These are phyloP conservation scores for Atta colombica DNA, from an alignment of 1,140 invertebrate species.

Conservation along the genomic window DNA sequence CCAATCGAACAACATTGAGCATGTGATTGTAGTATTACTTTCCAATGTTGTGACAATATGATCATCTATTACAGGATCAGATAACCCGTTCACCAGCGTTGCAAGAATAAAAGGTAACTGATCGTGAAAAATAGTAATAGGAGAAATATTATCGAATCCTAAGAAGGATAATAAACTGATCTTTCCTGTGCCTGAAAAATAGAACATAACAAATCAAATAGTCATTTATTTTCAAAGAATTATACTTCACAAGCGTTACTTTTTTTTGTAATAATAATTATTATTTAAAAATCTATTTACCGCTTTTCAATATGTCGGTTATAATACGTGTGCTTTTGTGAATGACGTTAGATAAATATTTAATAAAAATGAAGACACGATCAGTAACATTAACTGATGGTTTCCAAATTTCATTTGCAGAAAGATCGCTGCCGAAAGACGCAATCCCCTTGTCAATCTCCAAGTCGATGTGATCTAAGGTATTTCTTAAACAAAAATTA, in stretches of 20 bases:
- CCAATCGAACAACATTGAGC: conserved; percentile 78
- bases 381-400: conserved; percentile 53
- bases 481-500: conserved; percentile 39
- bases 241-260: neutral
- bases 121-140: conserved; percentile 76
- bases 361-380: conserved; percentile 75
- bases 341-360: conserved; percentile 76
- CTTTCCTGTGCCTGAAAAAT: conserved; percentile 62
- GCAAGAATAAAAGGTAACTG: conserved; percentile 77
- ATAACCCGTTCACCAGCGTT: conserved; percentile 79
- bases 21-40: conserved; percentile 62
- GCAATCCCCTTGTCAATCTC: conserved; percentile 78
- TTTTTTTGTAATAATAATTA: neutral
- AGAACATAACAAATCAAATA: conserved; percentile 5
- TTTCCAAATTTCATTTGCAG: conserved; percentile 73
- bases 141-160: conserved; percentile 78
- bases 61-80: conserved; percentile 74
- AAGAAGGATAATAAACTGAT: conserved; percentile 77
- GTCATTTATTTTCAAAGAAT: neutral
- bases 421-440: conserved; percentile 68
- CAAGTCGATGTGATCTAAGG: conserved; percentile 76
- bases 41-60: conserved; percentile 55
- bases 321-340: conserved; percentile 70
- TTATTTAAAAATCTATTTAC: conserved; percentile 29
- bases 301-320: conserved; percentile 21